Conservation (phyloP, 2,888 invertebrate species). For the Heteromyza rotundicornis region DNA sequence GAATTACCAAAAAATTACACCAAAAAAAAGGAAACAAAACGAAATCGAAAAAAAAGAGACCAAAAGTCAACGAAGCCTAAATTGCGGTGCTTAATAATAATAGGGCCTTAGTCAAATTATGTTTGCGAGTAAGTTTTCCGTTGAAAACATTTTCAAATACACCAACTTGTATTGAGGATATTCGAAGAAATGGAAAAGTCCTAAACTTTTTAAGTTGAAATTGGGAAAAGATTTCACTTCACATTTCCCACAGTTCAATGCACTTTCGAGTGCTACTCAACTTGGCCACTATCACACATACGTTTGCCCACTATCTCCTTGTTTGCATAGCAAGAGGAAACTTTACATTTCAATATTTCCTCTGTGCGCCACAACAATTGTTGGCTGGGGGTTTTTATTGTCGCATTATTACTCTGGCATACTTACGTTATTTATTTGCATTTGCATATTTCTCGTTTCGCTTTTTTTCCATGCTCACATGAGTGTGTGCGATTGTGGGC, state of each 20-base stretch:
- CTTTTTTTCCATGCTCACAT: background rate
- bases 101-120: background rate
- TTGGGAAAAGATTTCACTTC: too few relatives aligned
- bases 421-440: background rate
- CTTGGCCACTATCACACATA: too few relatives aligned
- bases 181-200: too few relatives aligned
- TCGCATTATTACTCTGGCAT: background rate
- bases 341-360: too few relatives aligned
- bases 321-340: too few relatives aligned
- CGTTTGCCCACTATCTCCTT: too few relatives aligned
- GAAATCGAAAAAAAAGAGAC: background rate
- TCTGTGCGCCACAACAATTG: too few relatives aligned
- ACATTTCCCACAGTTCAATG: too few relatives aligned
- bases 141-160: too few relatives aligned
- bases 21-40: background rate
- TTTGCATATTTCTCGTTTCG: background rate
- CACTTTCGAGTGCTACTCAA: too few relatives aligned
- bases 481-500: background rate
- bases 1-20: conserved; percentile 40
- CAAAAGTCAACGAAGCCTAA: conserved; percentile 33
- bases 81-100: conserved; percentile 18
- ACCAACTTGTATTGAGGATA: background rate
- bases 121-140: background rate
- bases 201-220: too few relatives aligned
- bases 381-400: background rate